These are phyloP conservation scores for Meandrina meandrites DNA, from an alignment of 92 coral and sea anemone genomes.

Conservation along the genomic window DNA sequence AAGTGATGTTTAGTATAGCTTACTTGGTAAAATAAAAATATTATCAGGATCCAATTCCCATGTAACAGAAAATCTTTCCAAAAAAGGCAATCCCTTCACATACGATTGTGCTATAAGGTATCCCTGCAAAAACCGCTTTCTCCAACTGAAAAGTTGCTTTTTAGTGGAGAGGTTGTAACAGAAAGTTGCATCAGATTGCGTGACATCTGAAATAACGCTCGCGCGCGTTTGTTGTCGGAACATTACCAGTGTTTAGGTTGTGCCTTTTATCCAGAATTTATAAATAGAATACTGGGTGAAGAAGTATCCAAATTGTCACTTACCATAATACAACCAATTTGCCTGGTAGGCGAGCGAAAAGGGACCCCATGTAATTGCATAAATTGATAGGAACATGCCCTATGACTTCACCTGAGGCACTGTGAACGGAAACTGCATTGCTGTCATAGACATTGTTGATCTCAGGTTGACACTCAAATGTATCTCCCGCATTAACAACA, in stretches of 20 bases:
- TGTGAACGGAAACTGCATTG: conserved; percentile 34
- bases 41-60: neutral
- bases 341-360: conserved; percentile 32
- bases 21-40: too few species aligned
- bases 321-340: conserved; percentile 17
- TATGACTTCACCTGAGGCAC: conserved; percentile 28
- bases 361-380: conserved; percentile 25
- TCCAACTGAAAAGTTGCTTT: too few species aligned
- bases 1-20: too few species aligned
- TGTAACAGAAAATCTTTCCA: neutral
- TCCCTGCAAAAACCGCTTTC: too few species aligned
- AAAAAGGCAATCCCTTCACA: too few species aligned
- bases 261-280: neutral
- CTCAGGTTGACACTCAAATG: conserved; percentile 36
- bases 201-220: too few species aligned
- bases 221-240: too few species aligned
- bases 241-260: too few species aligned
- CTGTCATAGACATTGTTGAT: conserved; percentile 4
- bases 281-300: neutral
- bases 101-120: too few species aligned
- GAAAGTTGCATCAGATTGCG: too few species aligned
- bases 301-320: neutral
- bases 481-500: conserved; percentile 24
- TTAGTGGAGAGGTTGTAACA: too few species aligned
- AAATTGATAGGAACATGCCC: conserved; percentile 36